Conservation (phyloP, 2,888 invertebrate species). For the Pristionchus mayeri region DNA sequence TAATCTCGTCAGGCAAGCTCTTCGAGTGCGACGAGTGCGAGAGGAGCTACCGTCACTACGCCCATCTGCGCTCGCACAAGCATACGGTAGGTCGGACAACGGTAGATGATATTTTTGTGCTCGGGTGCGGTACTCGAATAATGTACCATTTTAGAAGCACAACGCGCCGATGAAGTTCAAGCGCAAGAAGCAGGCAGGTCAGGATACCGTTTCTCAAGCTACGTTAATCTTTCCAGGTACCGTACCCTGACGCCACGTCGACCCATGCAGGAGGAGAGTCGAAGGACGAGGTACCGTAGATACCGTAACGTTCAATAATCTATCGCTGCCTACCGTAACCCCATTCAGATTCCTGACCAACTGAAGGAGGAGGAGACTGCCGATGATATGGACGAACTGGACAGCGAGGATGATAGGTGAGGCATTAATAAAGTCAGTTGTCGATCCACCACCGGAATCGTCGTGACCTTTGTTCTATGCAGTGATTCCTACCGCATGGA, state of each 20-base stretch:
- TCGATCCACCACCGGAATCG: background rate
- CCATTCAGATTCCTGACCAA: background rate
- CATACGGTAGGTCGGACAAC: slow-evolving; percentile 3
- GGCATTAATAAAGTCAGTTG: background rate
- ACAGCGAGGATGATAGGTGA: background rate
- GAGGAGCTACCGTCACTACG: slow-evolving; percentile 42
- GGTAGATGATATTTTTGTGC: background rate
- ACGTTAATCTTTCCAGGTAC: background rate
- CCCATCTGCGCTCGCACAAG: slow-evolving; percentile 20
- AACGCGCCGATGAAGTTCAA: slow-evolving; percentile 24
- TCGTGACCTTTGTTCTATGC: background rate
- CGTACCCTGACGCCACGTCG: background rate
- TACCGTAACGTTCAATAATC: background rate
- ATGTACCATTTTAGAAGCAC: background rate
- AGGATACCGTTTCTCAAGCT: background rate
- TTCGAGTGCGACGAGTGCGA: slow-evolving; percentile 26
- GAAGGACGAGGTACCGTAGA: background rate
- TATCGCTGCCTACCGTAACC: background rate
- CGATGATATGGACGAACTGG: background rate
- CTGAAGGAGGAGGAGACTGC: background rate
- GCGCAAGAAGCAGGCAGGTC: background rate
- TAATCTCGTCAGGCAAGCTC: slow-evolving; percentile 10
- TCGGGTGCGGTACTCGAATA: background rate
- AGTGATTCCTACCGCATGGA: background rate
- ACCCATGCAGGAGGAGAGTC: background rate